Conservation (phyloP, 2,888 invertebrate genomes). For the Zaprionus lineosus region DNA sequence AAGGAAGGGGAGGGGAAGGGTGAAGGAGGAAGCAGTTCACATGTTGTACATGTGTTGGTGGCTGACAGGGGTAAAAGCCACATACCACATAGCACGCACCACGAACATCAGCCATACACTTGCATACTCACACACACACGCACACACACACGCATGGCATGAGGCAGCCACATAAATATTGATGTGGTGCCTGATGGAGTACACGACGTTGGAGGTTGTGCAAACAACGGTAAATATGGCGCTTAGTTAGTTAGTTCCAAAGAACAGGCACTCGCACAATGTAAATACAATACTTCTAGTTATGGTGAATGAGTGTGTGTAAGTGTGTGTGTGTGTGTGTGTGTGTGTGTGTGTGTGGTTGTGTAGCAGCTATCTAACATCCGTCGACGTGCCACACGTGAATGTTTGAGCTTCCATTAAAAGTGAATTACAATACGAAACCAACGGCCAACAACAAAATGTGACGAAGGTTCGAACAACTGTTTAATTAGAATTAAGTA, state of each 20-base stretch:
- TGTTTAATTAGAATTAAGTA: slow-evolving; percentile 23
- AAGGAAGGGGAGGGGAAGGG: too few species aligned
- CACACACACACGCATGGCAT: slow-evolving; percentile 5
- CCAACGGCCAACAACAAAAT: slow-evolving; percentile 29
- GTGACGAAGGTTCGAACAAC: slow-evolving; percentile 12
- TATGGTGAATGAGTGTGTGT: background rate
- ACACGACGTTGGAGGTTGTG: too few species aligned
- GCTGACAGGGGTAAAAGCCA: too few species aligned
- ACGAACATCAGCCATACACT: slow-evolving; percentile 1
- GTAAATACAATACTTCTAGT: background rate
- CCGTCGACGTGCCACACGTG: slow-evolving; percentile 40
- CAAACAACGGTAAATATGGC: slow-evolving; percentile 14
- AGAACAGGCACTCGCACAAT: slow-evolving; percentile 1
- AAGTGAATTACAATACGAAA: slow-evolving; percentile 43
- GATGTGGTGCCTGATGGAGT: slow-evolving; percentile 35
- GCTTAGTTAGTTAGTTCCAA: slow-evolving; percentile 23
- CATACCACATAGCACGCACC: slow-evolving; percentile 1
- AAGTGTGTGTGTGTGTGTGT: slow-evolving; percentile 2
- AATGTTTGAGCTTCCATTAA: slow-evolving; percentile 56
- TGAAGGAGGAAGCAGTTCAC: too few species aligned
- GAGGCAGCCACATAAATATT: slow-evolving; percentile 50
- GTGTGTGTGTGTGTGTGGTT: slow-evolving; percentile 3
- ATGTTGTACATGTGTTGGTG: too few species aligned
- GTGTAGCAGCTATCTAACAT: slow-evolving; percentile 24
- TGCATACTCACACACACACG: background rate